Conservation (phyloP, 2,888 invertebrate species). For the Lithophane leautieri region DNA sequence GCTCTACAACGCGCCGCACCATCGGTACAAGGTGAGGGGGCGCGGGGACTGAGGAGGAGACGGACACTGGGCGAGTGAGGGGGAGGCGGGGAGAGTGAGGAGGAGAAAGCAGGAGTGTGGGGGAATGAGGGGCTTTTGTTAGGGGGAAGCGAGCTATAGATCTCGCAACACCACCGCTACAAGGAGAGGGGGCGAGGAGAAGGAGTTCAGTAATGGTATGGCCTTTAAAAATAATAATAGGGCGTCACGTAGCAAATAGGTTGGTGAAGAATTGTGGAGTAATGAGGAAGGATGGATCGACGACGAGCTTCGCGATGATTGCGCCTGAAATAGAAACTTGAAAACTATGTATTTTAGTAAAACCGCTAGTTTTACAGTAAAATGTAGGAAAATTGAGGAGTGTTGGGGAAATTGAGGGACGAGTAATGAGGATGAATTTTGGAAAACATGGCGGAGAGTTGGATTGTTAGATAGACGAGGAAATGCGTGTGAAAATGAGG, state of each 20-base stretch:
- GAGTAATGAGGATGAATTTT: background rate
- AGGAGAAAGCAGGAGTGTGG: too few species aligned
- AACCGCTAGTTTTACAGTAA: background rate
- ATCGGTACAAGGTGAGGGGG: slow-evolving; percentile 94
- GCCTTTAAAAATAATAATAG: background rate
- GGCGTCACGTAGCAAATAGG: background rate
- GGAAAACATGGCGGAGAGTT: background rate
- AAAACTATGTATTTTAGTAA: background rate
- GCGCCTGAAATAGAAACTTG: background rate
- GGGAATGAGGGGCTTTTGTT: background rate
- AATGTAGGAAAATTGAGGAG: background rate
- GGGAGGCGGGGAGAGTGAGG: background rate
- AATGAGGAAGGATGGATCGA: background rate
- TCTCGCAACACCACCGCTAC: background rate
- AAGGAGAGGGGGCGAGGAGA: background rate
- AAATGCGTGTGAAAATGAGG: background rate
- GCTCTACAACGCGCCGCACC: slow-evolving; percentile 98
- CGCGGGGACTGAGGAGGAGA: background rate
- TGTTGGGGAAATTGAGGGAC: background rate
- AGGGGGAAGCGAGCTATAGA: background rate
- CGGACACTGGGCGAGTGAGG: too few species aligned
- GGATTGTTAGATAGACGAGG: background rate
- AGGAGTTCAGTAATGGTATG: background rate
- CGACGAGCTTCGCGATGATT: background rate
- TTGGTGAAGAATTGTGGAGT: background rate